A percentile compares a stretch with the other conserved stretches of the same genome.
These are phyloP conservation scores for Crotophaga sulcirostris DNA, from an alignment of 2,113 vertebrate species.

Conservation along the genomic window DNA sequence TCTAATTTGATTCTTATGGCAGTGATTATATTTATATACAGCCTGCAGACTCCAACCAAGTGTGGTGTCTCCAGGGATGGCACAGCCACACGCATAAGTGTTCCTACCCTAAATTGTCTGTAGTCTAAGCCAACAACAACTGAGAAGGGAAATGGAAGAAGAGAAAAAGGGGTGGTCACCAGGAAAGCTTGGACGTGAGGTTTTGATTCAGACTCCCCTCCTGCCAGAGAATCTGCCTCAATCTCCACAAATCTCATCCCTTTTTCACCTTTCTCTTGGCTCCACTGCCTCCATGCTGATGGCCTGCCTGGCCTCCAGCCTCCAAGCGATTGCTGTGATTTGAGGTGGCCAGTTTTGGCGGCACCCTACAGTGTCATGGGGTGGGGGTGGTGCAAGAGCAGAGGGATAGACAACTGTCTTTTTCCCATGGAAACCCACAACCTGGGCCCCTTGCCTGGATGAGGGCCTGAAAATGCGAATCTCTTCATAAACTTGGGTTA, in stretches of 20 bases:
- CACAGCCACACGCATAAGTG: constrained; percentile 60
- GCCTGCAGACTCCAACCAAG: constrained; percentile 58
- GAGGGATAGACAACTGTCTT: neutral
- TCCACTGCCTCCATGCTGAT: neutral
- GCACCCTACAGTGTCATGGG: rapidly evolving
- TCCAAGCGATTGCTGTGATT: neutral
- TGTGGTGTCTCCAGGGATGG: constrained; percentile 59
- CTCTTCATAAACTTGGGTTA: constrained; percentile 36
- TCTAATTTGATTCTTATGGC: constrained; percentile 66
- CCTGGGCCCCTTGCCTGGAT: constrained; percentile 57
- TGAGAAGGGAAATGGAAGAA: constrained; percentile 58
- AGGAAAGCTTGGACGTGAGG: constrained; percentile 7
- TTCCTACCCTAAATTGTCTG: constrained; percentile 55
- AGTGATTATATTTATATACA: constrained; percentile 65
- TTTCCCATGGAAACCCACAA: neutral
- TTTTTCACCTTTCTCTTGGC: constrained; percentile 1
- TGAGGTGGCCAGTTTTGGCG: neutral
- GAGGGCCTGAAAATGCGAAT: constrained; percentile 50
- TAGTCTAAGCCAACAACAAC: constrained; percentile 63
- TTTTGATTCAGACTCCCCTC: constrained; percentile 10
- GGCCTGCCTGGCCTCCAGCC: neutral
- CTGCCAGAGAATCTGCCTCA: neutral
- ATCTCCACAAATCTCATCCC: neutral
- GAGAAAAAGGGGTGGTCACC: constrained; percentile 50
- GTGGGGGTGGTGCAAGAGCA: neutral